Evolutionary conservation across 2,797 vertebrate species (phyloP).

Genomic region (Potorous gilbertii): DNA sequence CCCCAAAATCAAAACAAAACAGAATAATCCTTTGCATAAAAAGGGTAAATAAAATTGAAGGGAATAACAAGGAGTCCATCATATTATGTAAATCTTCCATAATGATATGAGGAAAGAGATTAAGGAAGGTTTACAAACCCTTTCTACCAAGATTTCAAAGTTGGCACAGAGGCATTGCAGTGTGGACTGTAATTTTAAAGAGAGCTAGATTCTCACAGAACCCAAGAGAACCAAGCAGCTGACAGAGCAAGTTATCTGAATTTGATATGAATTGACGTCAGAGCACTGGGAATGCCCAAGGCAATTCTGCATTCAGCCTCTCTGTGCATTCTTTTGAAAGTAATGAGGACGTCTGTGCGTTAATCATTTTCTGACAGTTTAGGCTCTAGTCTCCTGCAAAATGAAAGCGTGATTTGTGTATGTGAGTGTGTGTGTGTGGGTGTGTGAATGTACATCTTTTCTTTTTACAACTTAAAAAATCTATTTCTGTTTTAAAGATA

Average conservation of each 20-base stretch:
- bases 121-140: conserved; percentile 44
- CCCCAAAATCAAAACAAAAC: neutral
- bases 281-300: conserved; percentile 64
- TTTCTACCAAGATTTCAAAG: conserved; percentile 55
- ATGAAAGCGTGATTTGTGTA: conserved; percentile 56
- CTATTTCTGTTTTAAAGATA: conserved; percentile 47
- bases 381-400: conserved; percentile 63
- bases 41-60: conserved; percentile 38
- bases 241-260: conserved; percentile 73
- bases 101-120: neutral
- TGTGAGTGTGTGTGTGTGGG: neutral
- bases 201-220: conserved; percentile 59
- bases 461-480: conserved; percentile 40
- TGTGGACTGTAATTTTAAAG: conserved; percentile 68
- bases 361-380: conserved; percentile 70
- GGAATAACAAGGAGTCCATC: conserved; percentile 32
- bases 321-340: conserved; percentile 69
- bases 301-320: conserved; percentile 57
- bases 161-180: conserved; percentile 65
- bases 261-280: conserved; percentile 78
- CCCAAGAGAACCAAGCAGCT: conserved; percentile 73
- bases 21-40: conserved; percentile 23
- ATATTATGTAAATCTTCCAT: conserved; percentile 41
- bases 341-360: conserved; percentile 44
- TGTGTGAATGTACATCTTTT: neutral